Base-by-base conservation (phyloP, 2,797 vertebrate species). In the Neopelma chrysocephalum region DNA sequence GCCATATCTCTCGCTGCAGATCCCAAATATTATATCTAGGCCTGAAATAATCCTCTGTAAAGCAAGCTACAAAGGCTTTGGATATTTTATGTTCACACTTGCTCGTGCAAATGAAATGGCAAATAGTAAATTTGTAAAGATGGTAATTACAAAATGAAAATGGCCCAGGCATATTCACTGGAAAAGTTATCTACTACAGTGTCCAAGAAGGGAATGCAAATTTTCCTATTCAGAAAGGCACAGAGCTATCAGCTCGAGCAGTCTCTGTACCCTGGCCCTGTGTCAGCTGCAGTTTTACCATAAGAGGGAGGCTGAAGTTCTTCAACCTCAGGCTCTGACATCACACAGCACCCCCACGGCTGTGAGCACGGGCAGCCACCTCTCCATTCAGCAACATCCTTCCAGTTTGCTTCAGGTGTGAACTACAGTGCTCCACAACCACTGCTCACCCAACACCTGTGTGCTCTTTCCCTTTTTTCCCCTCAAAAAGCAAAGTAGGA, bases 61-160 rank as follows among this genome's bases (percentile, higher is more conserved):
- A 91, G 79, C 82, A 91, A 94, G 60, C 36, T 88, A 92, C 85
- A 95, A 90, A 97, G 89, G 65, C 94, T 97, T 91, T 84, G 76
- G 69, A 25, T 93, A 47, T 82, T 93, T 93, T 85, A 60, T 96
- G 96, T 95, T 94, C 95, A 95, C 95, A 96, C 71, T 92, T 94
- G 43, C 68, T 82, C 71, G 70, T 51, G 94, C 87, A 93, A 95
- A 94, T 64, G 94, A 96, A 97, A 93, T 82, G 86, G 90, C 95
- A 94, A 96, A 79, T 6, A 91, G 43, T 27, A 86, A 83, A 94
- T 93, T 87, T 38, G 40, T 54, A 93, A 87, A 72, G 82, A 60
- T 75, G 58, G 65, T 71, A 71, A 92, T 87, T 93, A 94, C 70
- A 77, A 95, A 96, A 87, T 75, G 26, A 94, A 94, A 90, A 94